Evolutionary conservation across 2,113 vertebrate genomes (phyloP).

Genomic region (Smithornis capensis): DNA sequence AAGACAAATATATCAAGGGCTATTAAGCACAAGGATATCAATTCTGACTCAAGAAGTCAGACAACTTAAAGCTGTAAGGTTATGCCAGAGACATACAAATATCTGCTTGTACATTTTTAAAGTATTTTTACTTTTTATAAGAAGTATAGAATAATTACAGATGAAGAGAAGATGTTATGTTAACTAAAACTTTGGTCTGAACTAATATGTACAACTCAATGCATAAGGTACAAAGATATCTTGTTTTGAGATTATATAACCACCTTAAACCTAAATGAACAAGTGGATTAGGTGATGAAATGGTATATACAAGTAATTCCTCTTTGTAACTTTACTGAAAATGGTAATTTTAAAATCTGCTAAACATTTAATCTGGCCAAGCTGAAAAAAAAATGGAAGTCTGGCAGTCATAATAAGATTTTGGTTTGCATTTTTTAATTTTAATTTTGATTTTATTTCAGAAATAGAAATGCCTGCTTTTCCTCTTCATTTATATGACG

Average conservation of each 20-base stretch:
- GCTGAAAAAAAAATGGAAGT: not conserved
- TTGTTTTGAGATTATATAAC: not conserved
- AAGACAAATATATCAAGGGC: conserved; percentile 31
- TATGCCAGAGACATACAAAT: not conserved
- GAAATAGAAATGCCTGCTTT: not conserved
- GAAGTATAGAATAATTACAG: not conserved
- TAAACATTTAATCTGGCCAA: not conserved
- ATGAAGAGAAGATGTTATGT: not conserved
- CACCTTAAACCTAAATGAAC: not conserved
- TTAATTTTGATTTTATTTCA: not conserved
- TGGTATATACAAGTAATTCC: not conserved
- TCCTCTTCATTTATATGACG: not conserved
- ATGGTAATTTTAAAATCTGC: not conserved
- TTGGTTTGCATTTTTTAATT: not conserved
- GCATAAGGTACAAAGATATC: not conserved
- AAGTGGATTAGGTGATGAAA: not conserved
- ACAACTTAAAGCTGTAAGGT: not conserved
- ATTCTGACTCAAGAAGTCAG: not conserved
- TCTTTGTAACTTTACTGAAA: not conserved
- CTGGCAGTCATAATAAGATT: not conserved
- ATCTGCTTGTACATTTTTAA: not conserved
- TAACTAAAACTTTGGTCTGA: not conserved
- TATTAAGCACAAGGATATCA: conserved; percentile 19
- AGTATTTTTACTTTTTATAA: not conserved
- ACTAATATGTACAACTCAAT: not conserved